Base-by-base conservation (phyloP, 2,113 vertebrate species). In the Platycercus adscitus region DNA sequence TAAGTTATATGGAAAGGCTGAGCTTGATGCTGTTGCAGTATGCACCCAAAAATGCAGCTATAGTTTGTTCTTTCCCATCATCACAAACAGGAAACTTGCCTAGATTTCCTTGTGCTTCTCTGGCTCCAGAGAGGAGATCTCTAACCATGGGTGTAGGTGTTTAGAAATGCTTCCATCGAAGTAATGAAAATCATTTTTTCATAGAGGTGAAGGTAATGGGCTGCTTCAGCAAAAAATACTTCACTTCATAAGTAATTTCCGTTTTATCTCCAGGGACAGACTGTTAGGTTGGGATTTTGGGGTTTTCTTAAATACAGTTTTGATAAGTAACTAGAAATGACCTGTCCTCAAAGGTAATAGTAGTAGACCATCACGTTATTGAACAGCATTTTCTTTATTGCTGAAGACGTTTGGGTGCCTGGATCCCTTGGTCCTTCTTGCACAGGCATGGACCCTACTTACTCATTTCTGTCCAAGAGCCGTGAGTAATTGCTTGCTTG, bases 341-440 rank as follows among this genome's bases (percentile, higher is more conserved):
- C 13, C 52, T 53, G 24, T 65, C 10, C 15, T 76, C 33, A 41
- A 31, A 61, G 46, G 14, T 44, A 25, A 33, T 9, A 13, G 21
- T 11, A 20, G 61, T 3, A 84, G 55, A 64, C 37, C 10, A 13
- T 69, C 43, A 6, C 46, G 26, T 78, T 46, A 39, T 83, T 39
- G 44, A 17, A 1, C 1, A 9, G 5, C 0, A 0, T 12, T 60
- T 75, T 81, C 26, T 17, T 50, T 6, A 8, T 29, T 64, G n/a
- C 31, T 63, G 6, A 72, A 66, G 55, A 69, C 61, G 19, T 63
- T 5, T 21, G 63, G 33, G 9, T 46, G 19, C 21, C 10, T 61
- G 46, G 21, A 37, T 81, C 77, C 37, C 29, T 33, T 53, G 14
- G 7, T 50, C 19, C 41, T 77, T 60, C 28, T 75, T 46, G 43